Evolutionary conservation across 2,888 invertebrate species (phyloP).

Genomic region (Tetragnatha montana): DNA sequence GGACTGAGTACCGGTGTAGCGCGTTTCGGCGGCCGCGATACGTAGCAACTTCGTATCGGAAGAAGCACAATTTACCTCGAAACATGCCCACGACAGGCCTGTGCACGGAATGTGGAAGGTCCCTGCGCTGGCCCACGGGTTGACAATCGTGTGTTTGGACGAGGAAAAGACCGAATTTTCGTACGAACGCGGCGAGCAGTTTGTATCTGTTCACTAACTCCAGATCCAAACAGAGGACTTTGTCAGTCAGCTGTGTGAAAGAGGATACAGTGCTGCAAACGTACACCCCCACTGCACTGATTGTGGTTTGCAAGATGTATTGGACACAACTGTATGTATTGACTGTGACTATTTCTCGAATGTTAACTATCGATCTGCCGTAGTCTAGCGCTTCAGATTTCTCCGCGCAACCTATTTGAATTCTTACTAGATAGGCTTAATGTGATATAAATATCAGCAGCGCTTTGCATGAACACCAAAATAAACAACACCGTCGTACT

Average conservation of each 20-base stretch:
- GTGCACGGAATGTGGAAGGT: background rate
- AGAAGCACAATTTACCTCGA: constrained; percentile 3
- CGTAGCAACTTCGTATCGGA: constrained; percentile 4
- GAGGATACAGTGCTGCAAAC: constrained; percentile 29
- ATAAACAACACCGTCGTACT: background rate
- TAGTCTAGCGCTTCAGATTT: constrained; percentile 51
- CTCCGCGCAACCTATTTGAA: constrained; percentile 66
- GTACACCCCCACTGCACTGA: background rate
- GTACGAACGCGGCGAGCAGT: constrained; percentile 39
- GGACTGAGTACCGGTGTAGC: constrained; percentile 14
- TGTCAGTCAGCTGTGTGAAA: constrained; percentile 44
- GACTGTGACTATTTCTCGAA: constrained; percentile 17
- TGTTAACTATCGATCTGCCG: constrained; percentile 53
- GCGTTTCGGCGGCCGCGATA: background rate
- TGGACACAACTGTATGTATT: constrained; percentile 31
- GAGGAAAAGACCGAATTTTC: constrained; percentile 2
- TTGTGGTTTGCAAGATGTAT: constrained; percentile 33
- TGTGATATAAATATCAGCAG: constrained; percentile 22
- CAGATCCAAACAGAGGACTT: constrained; percentile 40
- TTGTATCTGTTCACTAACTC: constrained; percentile 6
- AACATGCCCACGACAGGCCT: background rate
- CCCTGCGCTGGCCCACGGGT: background rate
- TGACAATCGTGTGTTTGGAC: background rate
- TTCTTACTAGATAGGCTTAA: constrained; percentile 69
- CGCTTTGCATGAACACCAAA: background rate